Evolutionary conservation across 2,797 vertebrate genomes (phyloP).

Genomic region (Coracias cyanogaster): DNA sequence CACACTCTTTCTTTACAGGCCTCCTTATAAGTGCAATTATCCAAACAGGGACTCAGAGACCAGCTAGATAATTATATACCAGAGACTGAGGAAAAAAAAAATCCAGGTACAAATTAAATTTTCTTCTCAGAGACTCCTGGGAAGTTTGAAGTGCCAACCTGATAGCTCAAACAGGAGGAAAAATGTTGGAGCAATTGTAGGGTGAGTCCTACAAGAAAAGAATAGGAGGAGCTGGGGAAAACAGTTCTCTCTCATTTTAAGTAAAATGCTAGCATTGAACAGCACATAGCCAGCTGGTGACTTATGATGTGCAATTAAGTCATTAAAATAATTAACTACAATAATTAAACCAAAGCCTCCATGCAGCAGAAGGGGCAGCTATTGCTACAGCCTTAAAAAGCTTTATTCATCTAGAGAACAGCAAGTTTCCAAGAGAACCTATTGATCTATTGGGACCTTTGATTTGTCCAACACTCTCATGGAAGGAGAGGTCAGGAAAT

Average conservation of each 20-base stretch:
- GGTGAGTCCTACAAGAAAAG: not conserved
- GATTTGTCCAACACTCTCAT: not conserved
- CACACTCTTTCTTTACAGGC: not conserved
- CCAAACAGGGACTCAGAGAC: not conserved
- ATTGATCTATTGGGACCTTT: not conserved
- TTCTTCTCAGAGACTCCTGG: slow-evolving; percentile 1
- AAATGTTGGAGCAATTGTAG: not conserved
- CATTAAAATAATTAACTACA: slow-evolving; percentile 14
- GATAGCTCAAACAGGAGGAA: not conserved
- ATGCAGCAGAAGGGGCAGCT: not conserved
- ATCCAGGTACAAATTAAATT: slow-evolving; percentile 12
- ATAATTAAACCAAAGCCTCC: not conserved
- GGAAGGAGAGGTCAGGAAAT: not conserved
- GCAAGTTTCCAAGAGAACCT: not conserved
- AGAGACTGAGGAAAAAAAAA: not conserved
- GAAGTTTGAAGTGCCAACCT: not conserved
- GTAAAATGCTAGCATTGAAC: not conserved
- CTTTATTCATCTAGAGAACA: not conserved
- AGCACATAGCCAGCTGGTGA: not conserved
- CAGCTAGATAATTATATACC: not conserved
- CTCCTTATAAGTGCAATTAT: not conserved
- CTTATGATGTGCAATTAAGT: not conserved
- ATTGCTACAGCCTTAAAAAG: not conserved
- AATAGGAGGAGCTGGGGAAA: not conserved
- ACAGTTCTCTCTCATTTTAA: not conserved